A percentile compares a stretch with the other conserved stretches of the same genome.
These are phyloP conservation scores for Whitmania pigra DNA, from an alignment of 1,140 invertebrate species.

Conservation along the genomic window DNA sequence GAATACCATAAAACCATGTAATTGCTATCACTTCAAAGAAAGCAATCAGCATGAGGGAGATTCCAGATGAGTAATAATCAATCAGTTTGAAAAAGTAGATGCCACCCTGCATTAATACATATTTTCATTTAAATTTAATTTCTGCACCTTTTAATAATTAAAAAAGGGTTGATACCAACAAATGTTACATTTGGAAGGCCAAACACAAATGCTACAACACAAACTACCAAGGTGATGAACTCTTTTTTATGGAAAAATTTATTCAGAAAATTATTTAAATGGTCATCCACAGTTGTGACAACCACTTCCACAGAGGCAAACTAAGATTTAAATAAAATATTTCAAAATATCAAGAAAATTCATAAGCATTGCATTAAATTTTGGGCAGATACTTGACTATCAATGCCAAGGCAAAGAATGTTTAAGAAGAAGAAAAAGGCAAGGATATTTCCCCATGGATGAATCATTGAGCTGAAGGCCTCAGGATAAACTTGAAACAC, in stretches of 20 bases:
- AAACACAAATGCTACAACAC: conserved; percentile 64
- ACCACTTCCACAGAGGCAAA: conserved; percentile 76
- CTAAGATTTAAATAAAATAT: conserved; percentile 27
- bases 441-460: conserved; percentile 34
- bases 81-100: conserved; percentile 84
- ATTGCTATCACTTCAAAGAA: conserved; percentile 81
- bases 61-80: conserved; percentile 77
- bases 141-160: background rate
- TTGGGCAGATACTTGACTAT: conserved; percentile 59
- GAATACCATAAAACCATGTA: conserved; percentile 66
- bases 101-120: conserved; percentile 54
- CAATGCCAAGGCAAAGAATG: conserved; percentile 53
- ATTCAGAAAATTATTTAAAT: conserved; percentile 69
- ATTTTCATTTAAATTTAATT: background rate
- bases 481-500: conserved; percentile 41
- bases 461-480: conserved; percentile 36
- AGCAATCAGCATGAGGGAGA: conserved; percentile 77
- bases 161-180: background rate
- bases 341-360: no score
- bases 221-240: conserved; percentile 67
- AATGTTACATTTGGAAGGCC: conserved; percentile 61
- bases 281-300: conserved; percentile 78
- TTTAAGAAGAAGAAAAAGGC: conserved; percentile 40
- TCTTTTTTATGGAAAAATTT: conserved; percentile 70
- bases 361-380: no score